Base-by-base conservation (phyloP, 1,140 invertebrate species). In the Chrysomallon squamiferum region DNA sequence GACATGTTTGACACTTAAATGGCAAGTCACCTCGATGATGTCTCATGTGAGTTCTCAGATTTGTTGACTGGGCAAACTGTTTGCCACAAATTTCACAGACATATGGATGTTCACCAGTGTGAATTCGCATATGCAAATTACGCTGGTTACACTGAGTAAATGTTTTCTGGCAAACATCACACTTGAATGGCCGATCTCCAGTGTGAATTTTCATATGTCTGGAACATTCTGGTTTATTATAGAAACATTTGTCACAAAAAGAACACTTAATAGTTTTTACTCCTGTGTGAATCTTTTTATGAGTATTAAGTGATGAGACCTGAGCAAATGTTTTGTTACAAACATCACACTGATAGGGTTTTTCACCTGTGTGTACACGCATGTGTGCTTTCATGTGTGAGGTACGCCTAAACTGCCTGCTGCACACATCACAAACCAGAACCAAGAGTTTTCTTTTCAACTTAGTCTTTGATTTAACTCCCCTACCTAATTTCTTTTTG, bases 1-100 rank as follows among this genome's bases (percentile, higher is more conserved):
- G 32, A 38, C 64, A 66, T 6, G 41, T 50, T 13, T 35, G 18
- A 45, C 64, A 66, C 20, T 52, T 45, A 59, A 66, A 66, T 6
- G 45, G 29, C 47, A 59, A 52, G 20, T 52, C n/a, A 11, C 25
- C 59, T 11, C 3, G 3, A 22, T 45, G 50, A 13, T 27, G 50
- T 11, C 25, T 54, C 50, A 54, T 9, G 9, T 54, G 50, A 30
- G 29, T 30, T 5, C 18, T 54, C 50, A 27, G 22, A 30, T 54
- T 54, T 15, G 22, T 54, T 3, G 29, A 30, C 22, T 27, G 50
- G 13, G 29, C 29, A 54, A 54, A 54, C n/a, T 7, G 22, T 54
- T 54, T 54, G 18, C 50, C 50, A 54, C 50, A 54, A 27, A 54
- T 30, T 5, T 54, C n/a, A 27, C 50, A 54, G 22, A 15, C 9